Evolutionary conservation across 1,140 invertebrate genomes (phyloP).

Genomic region (Drosophila melanogaster): DNA sequence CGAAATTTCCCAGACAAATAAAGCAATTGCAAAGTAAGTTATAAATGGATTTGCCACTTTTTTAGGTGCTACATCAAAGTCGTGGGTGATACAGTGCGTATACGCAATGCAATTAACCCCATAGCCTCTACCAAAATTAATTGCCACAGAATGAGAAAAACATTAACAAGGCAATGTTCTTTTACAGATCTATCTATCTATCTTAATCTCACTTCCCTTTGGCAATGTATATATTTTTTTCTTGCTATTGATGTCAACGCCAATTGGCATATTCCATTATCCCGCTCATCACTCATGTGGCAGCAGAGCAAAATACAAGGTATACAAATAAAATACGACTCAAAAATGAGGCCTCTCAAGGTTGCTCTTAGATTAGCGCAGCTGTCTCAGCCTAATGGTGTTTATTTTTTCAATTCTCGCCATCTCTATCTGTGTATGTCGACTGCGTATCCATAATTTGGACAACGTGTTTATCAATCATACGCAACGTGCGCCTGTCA

Average conservation of each 20-base stretch:
- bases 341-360: slow-evolving; percentile 58
- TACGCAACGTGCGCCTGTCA: slow-evolving; percentile 71
- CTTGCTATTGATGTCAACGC: slow-evolving; percentile 59
- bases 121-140: slow-evolving; percentile 46
- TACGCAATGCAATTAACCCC: slow-evolving; percentile 65
- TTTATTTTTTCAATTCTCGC: slow-evolving; percentile 35
- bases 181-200: slow-evolving; percentile 11
- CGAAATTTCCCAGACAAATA: not conserved
- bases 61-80: slow-evolving; percentile 24
- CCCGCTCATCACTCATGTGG: slow-evolving; percentile 65
- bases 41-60: not conserved
- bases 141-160: slow-evolving; percentile 31
- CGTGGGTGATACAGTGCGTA: slow-evolving; percentile 35
- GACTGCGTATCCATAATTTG: slow-evolving; percentile 46
- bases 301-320: slow-evolving; percentile 14
- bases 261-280: slow-evolving; percentile 79
- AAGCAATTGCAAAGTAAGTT: too few species aligned
- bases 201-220: slow-evolving; percentile 12
- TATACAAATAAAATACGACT: slow-evolving; percentile 46
- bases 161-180: slow-evolving; percentile 12
- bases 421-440: not conserved
- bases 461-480: slow-evolving; percentile 74
- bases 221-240: slow-evolving; percentile 21
- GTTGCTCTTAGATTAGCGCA: slow-evolving; percentile 61
- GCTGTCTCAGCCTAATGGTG: slow-evolving; percentile 44